These are phyloP conservation scores for Callyntrura sp. DNA, from an alignment of 2,888 invertebrate genomes.

Conservation along the genomic window DNA sequence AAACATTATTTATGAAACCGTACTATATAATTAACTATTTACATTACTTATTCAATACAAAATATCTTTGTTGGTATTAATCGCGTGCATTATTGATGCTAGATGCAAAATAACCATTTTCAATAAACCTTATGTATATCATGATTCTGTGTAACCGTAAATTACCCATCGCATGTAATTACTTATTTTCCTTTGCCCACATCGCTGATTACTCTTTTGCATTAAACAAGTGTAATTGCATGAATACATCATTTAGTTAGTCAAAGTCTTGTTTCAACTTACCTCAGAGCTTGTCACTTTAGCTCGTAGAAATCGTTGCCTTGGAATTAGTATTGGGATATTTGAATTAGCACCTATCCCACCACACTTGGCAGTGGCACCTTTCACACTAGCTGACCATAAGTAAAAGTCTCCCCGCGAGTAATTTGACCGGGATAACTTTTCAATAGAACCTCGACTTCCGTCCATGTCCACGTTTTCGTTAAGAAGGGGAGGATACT, in stretches of 20 bases:
- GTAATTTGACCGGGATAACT: slow-evolving; percentile 72
- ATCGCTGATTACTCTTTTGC: too few relatives aligned
- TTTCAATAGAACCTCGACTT: slow-evolving; percentile 77
- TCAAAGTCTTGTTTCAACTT: too few relatives aligned
- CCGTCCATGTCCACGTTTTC: slow-evolving; percentile 77
- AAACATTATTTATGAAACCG: too few relatives aligned
- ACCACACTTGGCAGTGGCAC: background rate
- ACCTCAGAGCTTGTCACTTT: slow-evolving; percentile 88
- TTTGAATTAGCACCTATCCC: background rate
- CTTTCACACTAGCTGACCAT: slow-evolving; percentile 17
- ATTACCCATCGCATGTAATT: too few relatives aligned
- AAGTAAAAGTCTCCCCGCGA: slow-evolving; percentile 62
- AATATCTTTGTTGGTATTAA: too few relatives aligned
- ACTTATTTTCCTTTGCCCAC: too few relatives aligned
- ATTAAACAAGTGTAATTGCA: background rate
- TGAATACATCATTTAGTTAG: background rate
- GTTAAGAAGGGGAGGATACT: slow-evolving; percentile 85
- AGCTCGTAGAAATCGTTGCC: slow-evolving; percentile 89
- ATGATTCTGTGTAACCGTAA: too few relatives aligned
- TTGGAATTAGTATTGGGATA: slow-evolving; percentile 86
- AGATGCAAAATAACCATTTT: too few relatives aligned
- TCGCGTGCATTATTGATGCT: too few relatives aligned
- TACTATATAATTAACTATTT: too few relatives aligned
- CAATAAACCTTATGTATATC: too few relatives aligned
- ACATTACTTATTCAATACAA: too few relatives aligned